phyloP scores from a whole-genome alignment of 2,113 vertebrate genomes.

The Falcunculus frontatus region DNA sequence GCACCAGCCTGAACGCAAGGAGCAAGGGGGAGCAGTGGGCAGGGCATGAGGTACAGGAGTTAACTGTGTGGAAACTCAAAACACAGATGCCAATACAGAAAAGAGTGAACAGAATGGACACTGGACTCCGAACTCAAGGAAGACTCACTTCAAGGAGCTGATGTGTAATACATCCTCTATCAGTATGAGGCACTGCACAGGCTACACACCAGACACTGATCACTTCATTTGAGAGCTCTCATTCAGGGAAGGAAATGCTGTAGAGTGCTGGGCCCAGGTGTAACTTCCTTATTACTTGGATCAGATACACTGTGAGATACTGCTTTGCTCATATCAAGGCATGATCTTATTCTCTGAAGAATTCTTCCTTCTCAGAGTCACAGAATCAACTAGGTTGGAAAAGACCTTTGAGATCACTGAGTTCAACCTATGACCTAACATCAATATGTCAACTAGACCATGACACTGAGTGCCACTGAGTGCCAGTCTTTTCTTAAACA shows the following conservation, averaged over 20 bases:
- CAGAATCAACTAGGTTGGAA: background rate
- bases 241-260: background rate
- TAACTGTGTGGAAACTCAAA: background rate
- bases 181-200: background rate
- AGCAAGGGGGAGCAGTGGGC: background rate
- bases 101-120: background rate
- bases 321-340: background rate
- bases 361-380: background rate
- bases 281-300: background rate
- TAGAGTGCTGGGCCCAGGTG: background rate
- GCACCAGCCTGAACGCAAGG: background rate
- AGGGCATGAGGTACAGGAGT: background rate
- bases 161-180: background rate
- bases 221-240: background rate
- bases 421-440: background rate
- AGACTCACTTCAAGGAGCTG: background rate
- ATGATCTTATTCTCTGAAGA: background rate
- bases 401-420: background rate
- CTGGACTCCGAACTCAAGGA: background rate
- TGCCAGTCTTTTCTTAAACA: background rate
- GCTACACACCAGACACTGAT: background rate
- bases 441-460: background rate
- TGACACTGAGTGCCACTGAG: background rate
- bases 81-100: background rate
- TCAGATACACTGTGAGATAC: background rate